Base-by-base conservation (phyloP, 2,797 vertebrate genomes). In the Leptodactylus fallax region DNA sequence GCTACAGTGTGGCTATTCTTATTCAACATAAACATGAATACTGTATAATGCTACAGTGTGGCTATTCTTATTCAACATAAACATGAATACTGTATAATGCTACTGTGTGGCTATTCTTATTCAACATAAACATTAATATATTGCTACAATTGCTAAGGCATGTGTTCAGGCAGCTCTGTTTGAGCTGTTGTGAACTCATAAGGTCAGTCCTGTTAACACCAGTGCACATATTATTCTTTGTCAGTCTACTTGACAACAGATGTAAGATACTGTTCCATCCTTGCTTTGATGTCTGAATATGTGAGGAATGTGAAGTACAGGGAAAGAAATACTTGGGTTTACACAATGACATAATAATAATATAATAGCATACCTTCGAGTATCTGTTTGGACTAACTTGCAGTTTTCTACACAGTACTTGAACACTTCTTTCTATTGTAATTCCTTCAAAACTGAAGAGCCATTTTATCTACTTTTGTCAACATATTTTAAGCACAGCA, bases 401-500 rank as follows among this genome's bases (percentile, higher is more conserved):
- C 23, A 27, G 53, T 6, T 79, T 56, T 79, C 13, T 79, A 36
- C 16, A 36, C 55, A 45, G 27, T 79, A 12, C 23, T 58, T 25
- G n/a, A 79, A 25, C 56, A 21, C 45, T 16, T 79, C 61, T 77
- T 27, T 77, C 25, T 49, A 16, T 25, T 51, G 36, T 65, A 65
- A 63, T 63, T 63, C 58, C 60, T 10, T 49, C 6, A 23, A 65
- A 81, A 81, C 36, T 23, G 36, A 49, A 63, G 58, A 47, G 79
- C 21, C 21, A 63, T 63, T 65, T 78, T 58, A 36, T 36, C 65
- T 36, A 56, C 49, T 76, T 60, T 85, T 74, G 69, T 76, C 53
- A 76, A 76, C 56, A 23, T 74, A 60, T 74, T 74, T 85, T 61
- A 85, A 25, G 12, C 36, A 23, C 53, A 76, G 45, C 55, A 47